Conservation (phyloP, 2,113 vertebrate genomes). For the Equus quagga region DNA sequence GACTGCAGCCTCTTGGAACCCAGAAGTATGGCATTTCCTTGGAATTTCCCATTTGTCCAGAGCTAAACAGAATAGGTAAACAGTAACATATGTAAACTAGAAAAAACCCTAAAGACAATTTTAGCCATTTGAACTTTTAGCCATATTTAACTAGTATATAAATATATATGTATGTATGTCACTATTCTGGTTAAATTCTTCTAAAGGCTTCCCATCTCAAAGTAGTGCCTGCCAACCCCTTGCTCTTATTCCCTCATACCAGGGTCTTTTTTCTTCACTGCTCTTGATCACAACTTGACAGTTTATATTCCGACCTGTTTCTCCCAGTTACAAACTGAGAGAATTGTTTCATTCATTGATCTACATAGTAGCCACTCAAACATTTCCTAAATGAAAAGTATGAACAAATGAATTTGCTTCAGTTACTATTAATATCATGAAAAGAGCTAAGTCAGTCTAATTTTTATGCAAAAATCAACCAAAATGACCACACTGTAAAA, state of each 20-base stretch:
- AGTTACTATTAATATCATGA: slow-evolving; percentile 14
- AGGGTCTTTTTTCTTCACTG: background rate
- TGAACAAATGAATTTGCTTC: background rate
- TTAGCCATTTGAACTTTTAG: background rate
- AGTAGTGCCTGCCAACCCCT: background rate
- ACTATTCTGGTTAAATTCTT: background rate
- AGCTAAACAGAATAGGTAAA: background rate
- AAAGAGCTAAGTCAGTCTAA: background rate
- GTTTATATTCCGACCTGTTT: background rate
- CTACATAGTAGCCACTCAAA: background rate
- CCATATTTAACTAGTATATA: background rate
- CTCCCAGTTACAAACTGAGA: background rate
- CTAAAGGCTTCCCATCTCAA: background rate
- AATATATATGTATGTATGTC: background rate
- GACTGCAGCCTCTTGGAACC: background rate
- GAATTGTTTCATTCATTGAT: background rate
- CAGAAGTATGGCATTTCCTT: background rate
- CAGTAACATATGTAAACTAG: background rate
- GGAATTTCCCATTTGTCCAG: background rate
- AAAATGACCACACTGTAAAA: background rate
- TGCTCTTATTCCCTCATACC: background rate
- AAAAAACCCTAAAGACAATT: background rate
- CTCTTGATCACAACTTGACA: background rate
- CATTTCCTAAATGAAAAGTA: background rate
- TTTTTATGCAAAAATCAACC: background rate